Conservation (phyloP, 2,888 invertebrate species). For the Pantelozetes paolii region DNA sequence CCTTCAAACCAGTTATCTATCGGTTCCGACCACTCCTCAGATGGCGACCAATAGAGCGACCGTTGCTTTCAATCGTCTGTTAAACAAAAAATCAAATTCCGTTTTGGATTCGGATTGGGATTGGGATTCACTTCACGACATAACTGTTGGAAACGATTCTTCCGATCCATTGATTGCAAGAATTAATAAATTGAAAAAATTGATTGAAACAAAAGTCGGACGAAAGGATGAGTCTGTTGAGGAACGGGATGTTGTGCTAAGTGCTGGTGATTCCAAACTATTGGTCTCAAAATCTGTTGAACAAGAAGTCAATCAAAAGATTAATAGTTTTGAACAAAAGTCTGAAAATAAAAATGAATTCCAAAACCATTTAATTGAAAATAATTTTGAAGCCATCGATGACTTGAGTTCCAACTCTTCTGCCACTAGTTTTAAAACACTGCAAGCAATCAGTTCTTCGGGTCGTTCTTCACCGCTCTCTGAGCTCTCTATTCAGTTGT, state of each 20-base stretch:
- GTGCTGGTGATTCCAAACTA: not conserved
- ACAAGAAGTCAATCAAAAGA: not conserved
- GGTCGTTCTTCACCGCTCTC: not conserved
- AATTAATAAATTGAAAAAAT: constrained; percentile 2
- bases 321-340: not conserved
- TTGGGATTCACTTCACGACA: not conserved
- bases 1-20: not conserved
- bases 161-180: not conserved
- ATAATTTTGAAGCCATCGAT: not conserved
- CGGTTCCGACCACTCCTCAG: not conserved
- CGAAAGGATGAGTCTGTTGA: not conserved
- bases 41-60: not conserved
- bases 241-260: not conserved
- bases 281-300: not conserved
- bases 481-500: not conserved
- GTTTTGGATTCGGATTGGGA: not conserved
- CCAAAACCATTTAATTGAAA: not conserved
- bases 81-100: not conserved
- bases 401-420: not conserved
- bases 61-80: not conserved
- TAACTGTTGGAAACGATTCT: not conserved
- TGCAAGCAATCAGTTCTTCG: not conserved
- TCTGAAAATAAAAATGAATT: not conserved
- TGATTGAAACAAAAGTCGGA: constrained; percentile 1
- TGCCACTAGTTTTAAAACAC: not conserved